Evolutionary conservation across 2,888 invertebrate genomes (phyloP).

Genomic region (Agonopterix heracliana): DNA sequence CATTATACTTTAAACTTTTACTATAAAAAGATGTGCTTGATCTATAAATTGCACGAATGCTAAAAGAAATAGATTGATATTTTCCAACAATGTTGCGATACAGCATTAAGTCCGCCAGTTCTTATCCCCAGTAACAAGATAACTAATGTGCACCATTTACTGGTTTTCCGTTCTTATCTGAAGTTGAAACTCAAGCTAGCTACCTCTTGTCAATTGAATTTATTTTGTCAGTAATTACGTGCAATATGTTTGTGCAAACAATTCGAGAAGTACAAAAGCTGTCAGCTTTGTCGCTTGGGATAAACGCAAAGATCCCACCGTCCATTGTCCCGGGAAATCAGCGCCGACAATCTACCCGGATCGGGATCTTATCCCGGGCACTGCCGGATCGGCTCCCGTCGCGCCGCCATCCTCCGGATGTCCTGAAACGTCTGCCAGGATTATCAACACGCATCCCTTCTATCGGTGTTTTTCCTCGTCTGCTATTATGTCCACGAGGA

Average conservation of each 20-base stretch:
- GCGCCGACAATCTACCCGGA: slow-evolving; percentile 51
- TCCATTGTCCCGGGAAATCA: slow-evolving; percentile 56
- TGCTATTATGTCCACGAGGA: slow-evolving; percentile 29
- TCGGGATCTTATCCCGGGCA: slow-evolving; percentile 47
- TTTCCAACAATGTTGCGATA: slow-evolving; percentile 9
- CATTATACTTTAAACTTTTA: no score
- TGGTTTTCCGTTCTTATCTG: slow-evolving; percentile 9
- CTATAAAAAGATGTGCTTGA: no score
- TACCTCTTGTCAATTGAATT: slow-evolving; percentile 13
- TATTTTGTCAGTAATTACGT: slow-evolving; percentile 9
- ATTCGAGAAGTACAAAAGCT: slow-evolving; percentile 34
- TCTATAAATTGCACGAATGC: no score
- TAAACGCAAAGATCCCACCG: slow-evolving; percentile 40
- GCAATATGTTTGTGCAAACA: not conserved
- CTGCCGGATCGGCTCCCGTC: slow-evolving; percentile 43
- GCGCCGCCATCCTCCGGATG: slow-evolving; percentile 43
- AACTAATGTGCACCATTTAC: slow-evolving; percentile 14
- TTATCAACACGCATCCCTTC: slow-evolving; percentile 52
- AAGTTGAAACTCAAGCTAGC: slow-evolving; percentile 11
- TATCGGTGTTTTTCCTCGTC: slow-evolving; percentile 43
- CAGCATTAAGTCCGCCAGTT: slow-evolving; percentile 1
- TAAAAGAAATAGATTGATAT: slow-evolving; percentile 10
- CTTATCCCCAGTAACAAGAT: slow-evolving; percentile 11
- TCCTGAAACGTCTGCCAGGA: slow-evolving; percentile 50
- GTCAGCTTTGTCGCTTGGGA: slow-evolving; percentile 40